A percentile compares a stretch with the other conserved stretches of the same genome.
These are phyloP conservation scores for Heliocidaris tuberculata DNA, from an alignment of 35 echinoderm and acorn worm genomes.

Conservation along the genomic window DNA sequence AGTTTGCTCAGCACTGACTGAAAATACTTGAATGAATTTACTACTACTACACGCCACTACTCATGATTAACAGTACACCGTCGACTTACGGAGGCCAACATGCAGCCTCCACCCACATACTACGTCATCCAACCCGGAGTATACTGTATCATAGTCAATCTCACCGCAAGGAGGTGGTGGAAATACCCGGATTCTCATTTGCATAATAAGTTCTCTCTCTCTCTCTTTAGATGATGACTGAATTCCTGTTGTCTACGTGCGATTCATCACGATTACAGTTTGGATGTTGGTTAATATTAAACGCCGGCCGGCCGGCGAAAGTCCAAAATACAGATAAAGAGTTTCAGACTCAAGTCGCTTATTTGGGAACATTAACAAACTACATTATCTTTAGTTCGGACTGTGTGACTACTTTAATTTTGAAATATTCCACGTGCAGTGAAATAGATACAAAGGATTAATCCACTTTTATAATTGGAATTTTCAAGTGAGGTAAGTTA, in stretches of 20 bases:
- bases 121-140: not conserved
- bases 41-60: not conserved
- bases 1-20: not conserved
- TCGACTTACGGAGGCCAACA: no score
- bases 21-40: not conserved
- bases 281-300: constrained; percentile 40
- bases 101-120: no score
- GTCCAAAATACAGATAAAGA: constrained; percentile 23
- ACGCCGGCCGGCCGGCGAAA: constrained; percentile 37
- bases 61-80: not conserved
- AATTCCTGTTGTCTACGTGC: constrained; percentile 40
- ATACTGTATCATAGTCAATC: not conserved
- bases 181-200: constrained; percentile 37
- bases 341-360: not conserved
- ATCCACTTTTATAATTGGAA: not conserved
- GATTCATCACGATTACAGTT: not conserved
- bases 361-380: not conserved
- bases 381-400: not conserved
- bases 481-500: not conserved
- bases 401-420: not conserved
- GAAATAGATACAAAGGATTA: not conserved
- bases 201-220: not conserved
- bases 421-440: not conserved
- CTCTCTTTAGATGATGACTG: not conserved
- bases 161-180: not conserved